Evolutionary conservation across 1,140 invertebrate species (phyloP), one percentile per base, ranked within the genome.

Genomic region (Drosophila varians): DNA sequence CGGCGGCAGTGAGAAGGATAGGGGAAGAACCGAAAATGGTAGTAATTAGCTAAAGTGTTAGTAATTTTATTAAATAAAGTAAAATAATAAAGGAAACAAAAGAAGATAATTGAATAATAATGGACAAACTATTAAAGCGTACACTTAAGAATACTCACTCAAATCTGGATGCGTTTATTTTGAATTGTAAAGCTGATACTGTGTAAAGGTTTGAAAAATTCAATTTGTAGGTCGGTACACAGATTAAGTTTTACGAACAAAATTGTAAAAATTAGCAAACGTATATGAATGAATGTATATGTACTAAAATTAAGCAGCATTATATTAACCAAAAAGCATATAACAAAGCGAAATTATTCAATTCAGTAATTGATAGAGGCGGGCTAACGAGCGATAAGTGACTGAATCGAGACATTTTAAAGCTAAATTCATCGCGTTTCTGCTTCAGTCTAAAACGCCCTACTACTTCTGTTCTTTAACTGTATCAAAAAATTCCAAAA

Each of bases 201-300:
- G 69, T 82, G 69, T 87, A 74, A 66, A 25, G 38, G 42, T 9
- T 8, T 26, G 18, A n/a, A 38, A 25, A 34, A 9, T 11, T 1
- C 9, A 8, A 19, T 43, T 43, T 40, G 12, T 31, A 16, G 9
- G 5, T 34, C 9, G 8, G 68, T 77, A 62, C 77, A 73, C 64
- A 56, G 55, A 34, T 46, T 25, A 18, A 14, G 42, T 11, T 42
- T 66, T 52, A 54, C 38, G 56, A 40, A 14, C n/a, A 68, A 77
- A 43, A 70, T 79, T 86, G 84, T 75, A 78, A 78, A 79, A 78
- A 78, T 68, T 70, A 82, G 83, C 77, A 80, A 86, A 47, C 73
- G 64, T 80, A 86, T 87, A 87, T 86, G 79, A 87, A 79, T 86
- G 80, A 87, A 79, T 86, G 80, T 86, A 74, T 86, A 82, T 86